These are phyloP conservation scores for Girardinichthys multiradiatus DNA, from an alignment of 2,113 vertebrate species.

Conservation along the genomic window DNA sequence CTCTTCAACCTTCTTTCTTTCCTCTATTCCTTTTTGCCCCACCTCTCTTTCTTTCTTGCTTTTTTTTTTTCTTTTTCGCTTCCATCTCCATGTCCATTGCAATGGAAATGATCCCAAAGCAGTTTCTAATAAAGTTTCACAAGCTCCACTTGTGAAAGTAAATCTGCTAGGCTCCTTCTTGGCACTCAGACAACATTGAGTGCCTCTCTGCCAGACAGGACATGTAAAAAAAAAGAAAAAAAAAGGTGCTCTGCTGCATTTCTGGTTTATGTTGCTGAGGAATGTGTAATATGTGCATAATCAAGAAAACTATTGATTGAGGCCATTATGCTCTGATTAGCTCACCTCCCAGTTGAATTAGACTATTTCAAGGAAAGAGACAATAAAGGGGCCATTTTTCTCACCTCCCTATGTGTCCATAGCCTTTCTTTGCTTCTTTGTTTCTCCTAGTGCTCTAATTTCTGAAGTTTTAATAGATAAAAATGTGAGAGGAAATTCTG, in stretches of 20 bases:
- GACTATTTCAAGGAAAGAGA: slow-evolving; percentile 49
- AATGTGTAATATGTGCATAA: slow-evolving; percentile 42
- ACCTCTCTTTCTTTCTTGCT: too few relatives aligned
- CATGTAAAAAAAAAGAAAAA: too few relatives aligned
- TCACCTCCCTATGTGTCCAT: background rate
- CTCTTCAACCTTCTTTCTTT: too few relatives aligned
- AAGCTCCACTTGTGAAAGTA: too few relatives aligned
- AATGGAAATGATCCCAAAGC: too few relatives aligned
- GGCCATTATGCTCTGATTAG: slow-evolving; percentile 50
- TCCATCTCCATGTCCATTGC: too few relatives aligned
- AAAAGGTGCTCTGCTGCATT: background rate
- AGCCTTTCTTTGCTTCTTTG: background rate
- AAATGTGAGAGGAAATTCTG: slow-evolving; percentile 26
- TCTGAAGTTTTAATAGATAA: slow-evolving; percentile 15
- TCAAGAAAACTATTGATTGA: slow-evolving; percentile 68
- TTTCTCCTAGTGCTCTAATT: slow-evolving; percentile 4
- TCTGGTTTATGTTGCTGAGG: slow-evolving; percentile 1
- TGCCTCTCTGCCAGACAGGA: too few relatives aligned
- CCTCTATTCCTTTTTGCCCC: too few relatives aligned
- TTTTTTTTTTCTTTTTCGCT: too few relatives aligned
- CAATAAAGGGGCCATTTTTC: slow-evolving; percentile 39
- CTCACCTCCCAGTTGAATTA: slow-evolving; percentile 30
- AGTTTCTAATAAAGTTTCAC: too few relatives aligned
- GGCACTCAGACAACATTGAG: too few relatives aligned
- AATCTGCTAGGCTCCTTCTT: too few relatives aligned